Base-by-base conservation (phyloP, 2,888 invertebrate species). In the Apamea monoglypha region DNA sequence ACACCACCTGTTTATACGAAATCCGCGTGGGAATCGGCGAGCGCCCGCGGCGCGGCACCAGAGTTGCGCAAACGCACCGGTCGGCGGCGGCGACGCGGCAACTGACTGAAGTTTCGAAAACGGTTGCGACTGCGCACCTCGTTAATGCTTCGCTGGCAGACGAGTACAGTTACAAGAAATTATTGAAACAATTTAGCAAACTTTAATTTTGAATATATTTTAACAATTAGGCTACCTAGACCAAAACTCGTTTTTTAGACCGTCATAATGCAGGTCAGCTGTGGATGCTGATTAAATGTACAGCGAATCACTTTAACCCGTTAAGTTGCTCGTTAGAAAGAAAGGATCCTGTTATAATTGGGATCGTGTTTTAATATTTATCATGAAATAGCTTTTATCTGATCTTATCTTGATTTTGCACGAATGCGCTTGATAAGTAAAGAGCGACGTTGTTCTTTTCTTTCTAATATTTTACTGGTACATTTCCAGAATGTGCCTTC, bases 1-100 rank as follows among this genome's bases (percentile, higher is more conserved):
- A 91, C 92, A 92, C 92, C 96, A 95, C 94, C 95, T 96, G 95
- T 93, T 94, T 94, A 92, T 94, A 95, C 94, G 95, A 96, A 96
- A 96, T 96, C 95, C 95, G 96, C 96, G 96, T 97, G 96, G 96
- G 96, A 97, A 96, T 94, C 93, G 91, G 89, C 90, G 89, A 91
- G 90, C 88, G 94, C 93, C 91, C 87, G 93, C 89, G 91, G 92
- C 91, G 89, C 36, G 71, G 71, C 89, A 82, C 87, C 71, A 84
- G 63, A 67, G 89, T 96, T 96, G 95, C 95, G 95, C 94, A 96
- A 96, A 89, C 90, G 89, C 88, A 89, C 88, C 85, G 80, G 88
- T 87, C 89, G 89, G 82, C 74, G 86, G 83, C 87, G 87, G 80
- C 87, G 84, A 85, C 85, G 77, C 86, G 82, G 87, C 85, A 84